Evolutionary conservation across 2,113 vertebrate species (phyloP), one percentile per base, ranked within the genome.

Genomic region (Urocolius indicus): DNA sequence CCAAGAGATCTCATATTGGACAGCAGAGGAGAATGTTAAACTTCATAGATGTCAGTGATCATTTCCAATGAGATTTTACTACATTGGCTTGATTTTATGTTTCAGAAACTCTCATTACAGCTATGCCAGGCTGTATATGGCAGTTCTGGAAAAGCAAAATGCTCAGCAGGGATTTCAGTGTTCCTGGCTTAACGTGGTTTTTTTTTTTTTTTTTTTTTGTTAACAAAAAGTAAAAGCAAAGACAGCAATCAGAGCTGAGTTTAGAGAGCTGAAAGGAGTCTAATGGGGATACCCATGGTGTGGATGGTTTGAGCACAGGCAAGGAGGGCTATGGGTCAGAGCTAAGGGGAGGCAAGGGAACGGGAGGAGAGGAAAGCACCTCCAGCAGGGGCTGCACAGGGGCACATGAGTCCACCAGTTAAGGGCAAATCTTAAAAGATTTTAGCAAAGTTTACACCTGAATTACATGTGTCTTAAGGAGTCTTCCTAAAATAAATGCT

Each of bases 161-260:
- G 30, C 87, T 93, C 81, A 52, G 58, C 6, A 5, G 87, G 74
- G 81, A 93, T 94, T 96, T 93, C 69, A 93, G 34, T 48, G 77
- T 59, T 95, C 81, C 46, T 34, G 72, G 61, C 51, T 78, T 87
- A 81, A 94, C 89, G 68, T n/a, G n/a, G n/a, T n/a, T n/a, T n/a
- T n/a, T n/a, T n/a, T n/a, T n/a, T n/a, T n/a, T n/a, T n/a, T n/a
- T n/a, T 41, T 5, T 1, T 84, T 91, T 87, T 95, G 81, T 89
- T 93, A 91, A 94, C 73, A 91, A 90, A 94, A 82, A 82, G 54
- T 43, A 75, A 91, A 79, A 93, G 68, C 36, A 84, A 68, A 89
- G 80, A 71, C 29, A 62, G 68, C 13, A 84, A 36, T 93, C 57
- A 27, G 72, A 8, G 62, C 38, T 86, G 55, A 73, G 21, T 61